Evolutionary conservation across 2,888 invertebrate genomes (phyloP).

Genomic region (Andrena dorsata): DNA sequence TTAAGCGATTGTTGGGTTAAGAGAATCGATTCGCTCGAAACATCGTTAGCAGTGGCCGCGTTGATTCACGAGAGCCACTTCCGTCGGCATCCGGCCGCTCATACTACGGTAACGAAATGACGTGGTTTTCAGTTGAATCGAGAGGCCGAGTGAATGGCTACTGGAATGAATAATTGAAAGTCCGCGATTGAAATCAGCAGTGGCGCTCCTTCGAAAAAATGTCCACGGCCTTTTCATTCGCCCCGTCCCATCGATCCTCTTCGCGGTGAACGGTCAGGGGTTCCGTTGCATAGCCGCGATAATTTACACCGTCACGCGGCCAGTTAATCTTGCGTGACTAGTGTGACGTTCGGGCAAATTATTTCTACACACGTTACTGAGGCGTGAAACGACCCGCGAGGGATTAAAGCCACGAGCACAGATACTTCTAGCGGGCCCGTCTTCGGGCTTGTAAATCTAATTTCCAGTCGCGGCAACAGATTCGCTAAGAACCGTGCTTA

Average conservation of each 20-base stretch:
- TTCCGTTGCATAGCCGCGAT: too few species aligned
- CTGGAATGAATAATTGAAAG: slow-evolving; percentile 21
- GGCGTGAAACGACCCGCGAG: too few species aligned
- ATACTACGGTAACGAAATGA: slow-evolving; percentile 31
- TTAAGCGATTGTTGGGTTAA: slow-evolving; percentile 6
- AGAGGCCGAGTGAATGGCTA: background rate
- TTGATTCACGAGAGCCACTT: slow-evolving; percentile 20
- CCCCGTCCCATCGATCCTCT: slow-evolving; percentile 20
- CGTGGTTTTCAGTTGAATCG: slow-evolving; percentile 20
- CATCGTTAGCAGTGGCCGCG: slow-evolving; percentile 5
- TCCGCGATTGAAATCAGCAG: slow-evolving; percentile 4
- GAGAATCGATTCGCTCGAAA: slow-evolving; percentile 26
- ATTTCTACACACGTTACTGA: too few species aligned
- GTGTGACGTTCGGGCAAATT: too few species aligned
- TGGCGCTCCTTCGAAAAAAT: background rate
- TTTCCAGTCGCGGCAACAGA: too few species aligned
- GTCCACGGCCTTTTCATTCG: background rate
- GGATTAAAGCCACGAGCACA: too few species aligned
- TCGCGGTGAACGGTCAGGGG: background rate
- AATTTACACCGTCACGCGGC: too few species aligned
- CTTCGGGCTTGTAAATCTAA: too few species aligned
- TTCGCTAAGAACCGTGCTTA: slow-evolving; percentile 25
- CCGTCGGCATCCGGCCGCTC: background rate
- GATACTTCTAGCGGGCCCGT: too few species aligned
- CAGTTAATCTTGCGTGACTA: too few species aligned